Base-by-base conservation (phyloP, 2,113 vertebrate species). In the Cyprinodon tularosa region DNA sequence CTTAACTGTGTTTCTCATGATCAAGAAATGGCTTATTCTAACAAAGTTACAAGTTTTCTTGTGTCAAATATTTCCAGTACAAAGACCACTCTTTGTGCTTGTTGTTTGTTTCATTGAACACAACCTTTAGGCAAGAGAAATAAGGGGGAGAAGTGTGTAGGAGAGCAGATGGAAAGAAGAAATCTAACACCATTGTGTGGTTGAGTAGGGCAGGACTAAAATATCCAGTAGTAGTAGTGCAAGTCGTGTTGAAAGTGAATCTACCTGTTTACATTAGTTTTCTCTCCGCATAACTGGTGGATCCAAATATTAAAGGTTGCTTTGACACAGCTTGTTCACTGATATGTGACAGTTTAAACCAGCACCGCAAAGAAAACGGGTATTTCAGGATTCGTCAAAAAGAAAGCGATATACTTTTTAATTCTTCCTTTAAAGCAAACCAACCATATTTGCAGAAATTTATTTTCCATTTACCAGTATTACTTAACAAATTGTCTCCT, bases 391-490 rank as follows among this genome's bases (percentile, higher is more conserved):
- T 57, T 57, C 50, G n/a, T 20, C 20, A n/a, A 50, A 1, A 5
- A 50, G 48, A 15, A 50, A 14, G 48, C 15, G 7, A 20, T 83
- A 77, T 63, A 80, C 76, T 62, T 75, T 68, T 75, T 62, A 86
- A 89, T 82, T 84, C 83, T 86, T 78, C 83, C 78, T 83, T 75
- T 87, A 72, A 15, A n/a, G 45, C 62, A 80, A 88, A 80, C 72
- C 66, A 68, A 47, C 76, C 66, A 88, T 88, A 87, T 91, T 78
- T 53, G 6, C 42, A 42, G 42, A 9, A 4, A 17, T 14, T 6
- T 6, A 2, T 53, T 20, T 53, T 20, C 17, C 48, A 20, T 6
- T 53, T 6, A 0, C 48, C 48, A 15, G 15, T 20, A 53, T 53
- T 53, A 53, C 4, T 15, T 20, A 6, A 17, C 15, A 0, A 53